Conservation (phyloP, 2,888 invertebrate genomes). For the Lepas anatifera region DNA sequence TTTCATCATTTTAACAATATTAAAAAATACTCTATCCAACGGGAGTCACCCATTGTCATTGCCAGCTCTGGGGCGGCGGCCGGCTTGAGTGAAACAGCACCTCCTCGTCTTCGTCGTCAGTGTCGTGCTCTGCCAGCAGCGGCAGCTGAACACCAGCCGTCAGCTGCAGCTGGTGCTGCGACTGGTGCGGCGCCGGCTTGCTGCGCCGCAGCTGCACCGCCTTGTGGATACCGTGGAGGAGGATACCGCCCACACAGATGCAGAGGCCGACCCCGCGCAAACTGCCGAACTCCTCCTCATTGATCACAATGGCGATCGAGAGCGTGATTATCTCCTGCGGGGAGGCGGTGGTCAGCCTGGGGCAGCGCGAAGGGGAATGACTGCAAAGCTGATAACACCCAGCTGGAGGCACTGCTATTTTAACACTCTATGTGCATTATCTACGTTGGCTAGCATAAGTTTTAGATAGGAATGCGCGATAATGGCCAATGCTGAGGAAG, state of each 20-base stretch:
- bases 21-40: no score
- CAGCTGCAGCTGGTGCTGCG: not conserved
- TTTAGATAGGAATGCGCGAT: no score
- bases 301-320: not conserved
- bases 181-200: not conserved
- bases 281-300: not conserved
- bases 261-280: not conserved
- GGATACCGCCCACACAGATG: not conserved
- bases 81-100: not conserved
- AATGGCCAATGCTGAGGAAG: no score
- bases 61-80: not conserved
- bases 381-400: no score
- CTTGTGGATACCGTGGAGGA: not conserved
- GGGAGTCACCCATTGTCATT: no score
- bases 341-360: not conserved
- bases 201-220: not conserved
- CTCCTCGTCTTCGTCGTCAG: not conserved
- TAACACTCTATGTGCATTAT: no score
- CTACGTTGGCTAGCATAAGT: no score
- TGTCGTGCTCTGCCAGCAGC: not conserved
- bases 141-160: not conserved
- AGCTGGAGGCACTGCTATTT: no score
- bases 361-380: no score
- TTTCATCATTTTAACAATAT: no score
- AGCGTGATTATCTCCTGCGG: not conserved